Conservation (phyloP, 2,797 vertebrate genomes). For the Gymnoscopelus braueri region DNA sequence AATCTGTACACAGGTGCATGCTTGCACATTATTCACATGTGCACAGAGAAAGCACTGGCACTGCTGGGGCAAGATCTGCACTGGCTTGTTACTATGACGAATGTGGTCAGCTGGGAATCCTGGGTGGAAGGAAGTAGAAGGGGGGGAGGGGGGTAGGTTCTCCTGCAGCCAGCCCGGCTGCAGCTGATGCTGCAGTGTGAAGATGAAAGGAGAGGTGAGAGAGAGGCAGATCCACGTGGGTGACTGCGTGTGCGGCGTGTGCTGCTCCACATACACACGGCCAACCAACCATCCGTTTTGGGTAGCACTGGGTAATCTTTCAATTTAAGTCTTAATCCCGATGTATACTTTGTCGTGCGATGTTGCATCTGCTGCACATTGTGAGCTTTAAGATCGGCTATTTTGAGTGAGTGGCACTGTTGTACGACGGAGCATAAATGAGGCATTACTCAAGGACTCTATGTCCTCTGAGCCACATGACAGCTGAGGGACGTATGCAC, state of each 20-base stretch:
- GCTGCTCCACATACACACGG: too few species aligned
- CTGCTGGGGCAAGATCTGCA: constrained; percentile 4
- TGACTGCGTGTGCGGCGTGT: not conserved
- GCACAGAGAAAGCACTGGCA: not conserved
- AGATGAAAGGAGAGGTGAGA: not conserved
- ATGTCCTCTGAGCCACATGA: too few species aligned
- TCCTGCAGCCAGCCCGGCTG: not conserved
- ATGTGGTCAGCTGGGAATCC: constrained; percentile 31
- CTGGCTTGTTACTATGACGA: constrained; percentile 39
- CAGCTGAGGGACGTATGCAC: too few species aligned
- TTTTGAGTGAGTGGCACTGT: too few species aligned
- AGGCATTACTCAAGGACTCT: too few species aligned
- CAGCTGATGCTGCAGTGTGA: not conserved
- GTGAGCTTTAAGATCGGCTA: too few species aligned
- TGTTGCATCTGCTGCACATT: too few species aligned
- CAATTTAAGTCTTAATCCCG: too few species aligned
- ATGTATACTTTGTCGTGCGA: too few species aligned
- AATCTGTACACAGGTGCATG: constrained; percentile 4
- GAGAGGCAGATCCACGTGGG: not conserved
- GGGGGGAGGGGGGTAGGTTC: not conserved
- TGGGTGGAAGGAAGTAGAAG: not conserved
- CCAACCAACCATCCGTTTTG: too few species aligned
- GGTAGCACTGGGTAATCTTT: too few species aligned
- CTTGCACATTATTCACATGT: not conserved
- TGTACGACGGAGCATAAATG: too few species aligned